Conservation (phyloP, 2,797 vertebrate genomes). For the Hirundo rustica region DNA sequence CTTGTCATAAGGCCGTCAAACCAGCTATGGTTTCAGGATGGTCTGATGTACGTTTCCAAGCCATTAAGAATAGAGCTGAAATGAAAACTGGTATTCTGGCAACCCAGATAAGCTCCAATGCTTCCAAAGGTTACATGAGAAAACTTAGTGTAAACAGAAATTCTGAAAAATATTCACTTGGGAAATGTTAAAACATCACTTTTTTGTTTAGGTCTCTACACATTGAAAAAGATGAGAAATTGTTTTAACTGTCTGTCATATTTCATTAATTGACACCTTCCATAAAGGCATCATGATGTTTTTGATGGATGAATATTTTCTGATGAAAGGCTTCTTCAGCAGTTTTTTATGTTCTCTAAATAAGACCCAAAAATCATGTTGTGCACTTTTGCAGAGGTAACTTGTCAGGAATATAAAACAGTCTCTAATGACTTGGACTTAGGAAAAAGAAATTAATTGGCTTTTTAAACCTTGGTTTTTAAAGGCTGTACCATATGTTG, state of each 20-base stretch:
- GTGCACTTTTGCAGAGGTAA: background rate
- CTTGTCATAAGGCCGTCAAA: background rate
- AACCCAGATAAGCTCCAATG: background rate
- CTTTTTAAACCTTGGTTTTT: background rate
- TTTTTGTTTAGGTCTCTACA: background rate
- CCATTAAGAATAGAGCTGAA: constrained; percentile 1
- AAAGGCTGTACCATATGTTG: background rate
- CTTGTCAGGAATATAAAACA: background rate
- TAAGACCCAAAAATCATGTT: background rate
- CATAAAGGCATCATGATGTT: background rate
- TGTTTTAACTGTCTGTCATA: background rate
- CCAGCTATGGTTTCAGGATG: background rate
- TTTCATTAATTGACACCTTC: background rate
- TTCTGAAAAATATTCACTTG: background rate
- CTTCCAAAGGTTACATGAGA: background rate
- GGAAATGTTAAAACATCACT: background rate
- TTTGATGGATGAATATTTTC: background rate
- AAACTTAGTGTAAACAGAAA: background rate
- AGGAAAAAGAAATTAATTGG: background rate
- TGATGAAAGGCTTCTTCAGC: background rate
- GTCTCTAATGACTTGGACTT: background rate
- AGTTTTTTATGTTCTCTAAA: background rate
- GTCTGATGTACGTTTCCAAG: background rate
- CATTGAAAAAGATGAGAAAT: background rate
- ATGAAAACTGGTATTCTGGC: background rate